Base-by-base conservation (phyloP, 2,888 invertebrate species). In the Odiellus spinosus region DNA sequence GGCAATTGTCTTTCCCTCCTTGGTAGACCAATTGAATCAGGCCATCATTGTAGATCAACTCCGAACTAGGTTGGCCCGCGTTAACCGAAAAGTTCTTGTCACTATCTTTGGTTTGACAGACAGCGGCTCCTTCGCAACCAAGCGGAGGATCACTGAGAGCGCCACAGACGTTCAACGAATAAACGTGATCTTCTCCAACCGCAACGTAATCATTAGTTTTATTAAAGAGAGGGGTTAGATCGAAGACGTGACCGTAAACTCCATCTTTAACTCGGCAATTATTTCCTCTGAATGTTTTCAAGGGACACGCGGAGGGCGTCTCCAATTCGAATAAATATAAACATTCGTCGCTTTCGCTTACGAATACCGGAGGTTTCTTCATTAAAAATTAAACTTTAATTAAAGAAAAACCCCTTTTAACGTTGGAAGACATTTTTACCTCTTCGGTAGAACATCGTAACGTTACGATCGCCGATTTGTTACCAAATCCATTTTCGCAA, bases 281-380 rank as follows among this genome's bases (percentile, higher is more conserved):
- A 14, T 45, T 42, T 10, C 64, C 64, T 14, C 18, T 6, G 17
- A 8, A 36, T 10, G 61, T 61, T 56, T 58, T 51, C 19, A 58
- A 45, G 8, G 60, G 55, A 53, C 64, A 64, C 12, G 64, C 64
- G 33, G 56, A 58, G 3, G 63, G 63, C 5, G 64, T 64, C 17
- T 52, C 53, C 60, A 63, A 59, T 36, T 53, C 56, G 48, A 64
- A 63, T 8, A 58, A 45, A 48, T 63, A 64, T 46, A 63, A 63
- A 56, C 64, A 64, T 15, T 55, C 58, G n/a, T 44, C 40, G 10
- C 48, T 48, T 42, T 46, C 42, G 2, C 52, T 49, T 3, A 48
- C 32, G 32, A 50, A 52, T 26, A 40, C 43, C 12, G 36, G n/a
- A 8, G 15, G 33, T 32, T 20, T 20, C 43, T 43, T 12, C 14